Conservation (phyloP, 1,140 invertebrate genomes). For the Ridgeia piscesae region DNA sequence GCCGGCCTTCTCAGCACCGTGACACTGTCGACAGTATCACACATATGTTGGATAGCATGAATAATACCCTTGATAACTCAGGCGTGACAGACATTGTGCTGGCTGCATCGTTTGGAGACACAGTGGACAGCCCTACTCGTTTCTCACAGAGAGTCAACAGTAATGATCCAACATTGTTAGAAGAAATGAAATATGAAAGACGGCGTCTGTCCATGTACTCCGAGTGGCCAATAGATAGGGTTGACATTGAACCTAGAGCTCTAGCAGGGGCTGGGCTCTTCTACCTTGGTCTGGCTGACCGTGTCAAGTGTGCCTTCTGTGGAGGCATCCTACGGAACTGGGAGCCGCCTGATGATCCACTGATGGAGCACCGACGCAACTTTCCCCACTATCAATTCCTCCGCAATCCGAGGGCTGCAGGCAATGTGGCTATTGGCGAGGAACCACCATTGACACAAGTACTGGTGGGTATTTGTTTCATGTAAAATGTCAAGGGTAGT, state of each 20-base stretch:
- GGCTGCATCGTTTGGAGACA: too few species aligned
- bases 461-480: too few species aligned
- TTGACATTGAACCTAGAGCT: not conserved
- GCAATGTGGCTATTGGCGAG: too few species aligned
- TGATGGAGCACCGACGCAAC: conserved; percentile 73
- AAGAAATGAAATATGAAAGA: conserved; percentile 1
- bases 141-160: too few species aligned
- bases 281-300: not conserved
- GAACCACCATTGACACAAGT: too few species aligned
- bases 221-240: not conserved
- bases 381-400: conserved; percentile 35
- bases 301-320: conserved; percentile 76
- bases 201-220: not conserved
- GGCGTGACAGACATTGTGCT: too few species aligned
- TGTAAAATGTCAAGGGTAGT: not conserved
- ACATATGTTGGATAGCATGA: too few species aligned
- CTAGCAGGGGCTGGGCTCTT: conserved; percentile 1
- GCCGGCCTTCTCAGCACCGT: too few species aligned
- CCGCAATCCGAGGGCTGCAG: not conserved
- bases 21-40: too few species aligned
- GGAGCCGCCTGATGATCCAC: conserved; percentile 73
- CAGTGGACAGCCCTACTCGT: too few species aligned
- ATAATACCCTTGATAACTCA: too few species aligned
- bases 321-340: conserved; percentile 71
- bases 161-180: too few species aligned